Evolutionary conservation across 2,888 invertebrate genomes (phyloP).

Genomic region (Pristionchus japonicus): DNA sequence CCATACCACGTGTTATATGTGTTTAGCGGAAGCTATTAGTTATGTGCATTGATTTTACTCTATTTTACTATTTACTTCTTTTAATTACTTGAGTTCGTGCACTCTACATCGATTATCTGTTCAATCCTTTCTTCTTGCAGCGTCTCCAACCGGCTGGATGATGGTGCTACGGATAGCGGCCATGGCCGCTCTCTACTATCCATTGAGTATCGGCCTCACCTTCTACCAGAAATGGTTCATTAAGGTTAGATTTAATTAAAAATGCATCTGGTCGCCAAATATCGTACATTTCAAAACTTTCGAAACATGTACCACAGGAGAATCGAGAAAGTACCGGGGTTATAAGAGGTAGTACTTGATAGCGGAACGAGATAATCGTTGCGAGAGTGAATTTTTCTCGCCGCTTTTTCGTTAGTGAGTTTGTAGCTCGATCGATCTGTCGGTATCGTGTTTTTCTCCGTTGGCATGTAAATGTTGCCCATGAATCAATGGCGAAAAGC

Average conservation of each 20-base stretch:
- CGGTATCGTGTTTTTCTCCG: neutral
- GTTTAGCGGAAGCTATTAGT: neutral
- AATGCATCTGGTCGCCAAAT: neutral
- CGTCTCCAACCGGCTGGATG: neutral
- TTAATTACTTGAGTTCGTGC: too few relatives aligned
- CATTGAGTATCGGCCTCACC: conserved; percentile 92
- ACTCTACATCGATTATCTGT: too few relatives aligned
- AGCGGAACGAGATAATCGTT: neutral
- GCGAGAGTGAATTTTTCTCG: neutral
- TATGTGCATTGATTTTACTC: too few relatives aligned
- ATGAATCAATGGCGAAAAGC: neutral
- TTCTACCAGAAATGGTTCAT: conserved; percentile 96
- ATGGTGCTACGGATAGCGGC: conserved; percentile 64
- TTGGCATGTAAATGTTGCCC: neutral
- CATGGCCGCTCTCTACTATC: conserved; percentile 88
- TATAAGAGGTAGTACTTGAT: neutral
- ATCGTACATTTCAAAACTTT: neutral
- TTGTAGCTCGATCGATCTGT: neutral
- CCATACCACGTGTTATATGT: neutral
- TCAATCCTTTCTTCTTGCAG: neutral
- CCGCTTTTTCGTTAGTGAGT: neutral
- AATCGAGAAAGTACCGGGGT: neutral
- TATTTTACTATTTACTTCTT: too few relatives aligned
- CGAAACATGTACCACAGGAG: neutral
- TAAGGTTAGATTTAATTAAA: conserved; percentile 80